Evolutionary conservation across 2,113 vertebrate genomes (phyloP).

Genomic region (Dolichotis patagonum): DNA sequence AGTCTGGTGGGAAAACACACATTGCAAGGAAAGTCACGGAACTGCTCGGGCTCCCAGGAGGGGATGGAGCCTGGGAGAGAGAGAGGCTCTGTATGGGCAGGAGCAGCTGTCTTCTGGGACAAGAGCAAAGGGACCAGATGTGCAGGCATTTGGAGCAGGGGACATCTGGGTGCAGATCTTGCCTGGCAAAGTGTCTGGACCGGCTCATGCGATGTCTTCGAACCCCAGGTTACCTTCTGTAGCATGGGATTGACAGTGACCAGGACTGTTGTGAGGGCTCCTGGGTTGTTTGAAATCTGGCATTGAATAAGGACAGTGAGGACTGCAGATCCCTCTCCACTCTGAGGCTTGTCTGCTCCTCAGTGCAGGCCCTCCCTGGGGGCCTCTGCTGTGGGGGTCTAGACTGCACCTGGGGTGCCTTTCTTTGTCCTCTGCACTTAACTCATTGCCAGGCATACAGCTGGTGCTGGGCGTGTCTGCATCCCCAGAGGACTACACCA

Average conservation of each 20-base stretch:
- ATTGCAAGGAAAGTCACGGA: not conserved
- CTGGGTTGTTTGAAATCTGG: not conserved
- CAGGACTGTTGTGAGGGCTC: not conserved
- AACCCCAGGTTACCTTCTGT: not conserved
- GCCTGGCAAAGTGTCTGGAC: not conserved
- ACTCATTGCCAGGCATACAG: not conserved
- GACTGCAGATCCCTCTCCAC: not conserved
- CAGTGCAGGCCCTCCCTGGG: not conserved
- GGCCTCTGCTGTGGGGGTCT: not conserved
- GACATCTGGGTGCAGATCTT: not conserved
- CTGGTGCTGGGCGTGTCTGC: not conserved
- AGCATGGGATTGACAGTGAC: not conserved
- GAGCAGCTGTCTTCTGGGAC: not conserved
- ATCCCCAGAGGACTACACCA: not conserved
- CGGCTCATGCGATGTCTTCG: not conserved
- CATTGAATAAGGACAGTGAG: not conserved
- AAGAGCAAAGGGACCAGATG: not conserved
- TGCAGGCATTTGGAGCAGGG: not conserved
- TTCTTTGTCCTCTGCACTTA: not conserved
- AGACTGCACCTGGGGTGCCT: not conserved
- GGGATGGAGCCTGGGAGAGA: not conserved
- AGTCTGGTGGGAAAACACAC: not conserved
- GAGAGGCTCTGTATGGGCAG: not conserved
- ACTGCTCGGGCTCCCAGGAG: not conserved
- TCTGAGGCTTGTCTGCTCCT: not conserved